Evolutionary conservation across 2,888 invertebrate species (phyloP).

Genomic region (Pseudeuparius sepicola): DNA sequence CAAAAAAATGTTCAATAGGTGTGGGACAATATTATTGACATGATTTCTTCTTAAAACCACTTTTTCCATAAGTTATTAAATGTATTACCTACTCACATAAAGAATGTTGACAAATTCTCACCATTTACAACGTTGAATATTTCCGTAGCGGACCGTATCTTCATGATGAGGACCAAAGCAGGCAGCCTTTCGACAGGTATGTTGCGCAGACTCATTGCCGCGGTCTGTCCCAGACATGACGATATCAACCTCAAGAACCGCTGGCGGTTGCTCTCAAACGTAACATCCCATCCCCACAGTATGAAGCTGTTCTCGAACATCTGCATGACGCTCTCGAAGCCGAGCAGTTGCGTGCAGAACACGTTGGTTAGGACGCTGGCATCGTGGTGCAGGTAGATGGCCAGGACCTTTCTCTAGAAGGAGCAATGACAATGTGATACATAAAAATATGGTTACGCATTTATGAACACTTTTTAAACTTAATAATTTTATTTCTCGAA

Average conservation of each 20-base stretch:
- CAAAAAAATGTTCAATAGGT: too few relatives aligned
- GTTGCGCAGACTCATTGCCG: conserved; percentile 73
- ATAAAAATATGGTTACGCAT: conserved; percentile 7
- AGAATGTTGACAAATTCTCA: too few relatives aligned
- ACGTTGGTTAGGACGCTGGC: conserved; percentile 91
- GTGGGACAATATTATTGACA: too few relatives aligned
- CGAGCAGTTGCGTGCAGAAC: conserved; percentile 90
- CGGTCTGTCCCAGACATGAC: conserved; percentile 69
- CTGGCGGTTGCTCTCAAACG: conserved; percentile 72
- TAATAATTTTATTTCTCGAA: too few relatives aligned
- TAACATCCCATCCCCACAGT: conserved; percentile 96
- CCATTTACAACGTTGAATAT: conserved; percentile 85
- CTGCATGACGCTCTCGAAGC: conserved; percentile 83
- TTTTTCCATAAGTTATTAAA: too few relatives aligned
- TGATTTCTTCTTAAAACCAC: too few relatives aligned
- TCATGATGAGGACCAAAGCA: conserved; percentile 79
- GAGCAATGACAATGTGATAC: conserved; percentile 16
- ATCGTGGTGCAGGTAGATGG: conserved; percentile 95
- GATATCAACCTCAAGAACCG: conserved; percentile 69
- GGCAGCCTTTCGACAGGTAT: conserved; percentile 80
- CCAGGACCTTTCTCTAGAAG: conserved; percentile 79
- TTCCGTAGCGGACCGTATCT: conserved; percentile 80
- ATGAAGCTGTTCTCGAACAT: conserved; percentile 84
- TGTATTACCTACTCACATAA: too few relatives aligned
- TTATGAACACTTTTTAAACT: too few relatives aligned